These are phyloP conservation scores for Drosophila guanche DNA, from an alignment of 1,140 invertebrate genomes.

Conservation along the genomic window DNA sequence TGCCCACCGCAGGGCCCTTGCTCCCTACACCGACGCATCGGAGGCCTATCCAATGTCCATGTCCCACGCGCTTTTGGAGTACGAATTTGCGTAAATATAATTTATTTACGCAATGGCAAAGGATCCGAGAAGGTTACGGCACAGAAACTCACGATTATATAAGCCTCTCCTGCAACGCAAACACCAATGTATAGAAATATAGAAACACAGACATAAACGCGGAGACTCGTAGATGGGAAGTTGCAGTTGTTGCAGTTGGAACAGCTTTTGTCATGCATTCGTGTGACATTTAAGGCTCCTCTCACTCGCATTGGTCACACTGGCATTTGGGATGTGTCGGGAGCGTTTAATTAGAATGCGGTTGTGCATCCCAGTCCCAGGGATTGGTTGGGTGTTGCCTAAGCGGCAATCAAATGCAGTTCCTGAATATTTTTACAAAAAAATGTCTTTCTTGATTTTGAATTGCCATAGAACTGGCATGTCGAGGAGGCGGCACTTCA, in stretches of 20 bases:
- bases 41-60: slow-evolving; percentile 17
- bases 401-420: neutral
- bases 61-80: slow-evolving; percentile 63
- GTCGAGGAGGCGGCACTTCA: slow-evolving; percentile 43
- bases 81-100: slow-evolving; percentile 82
- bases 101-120: slow-evolving; percentile 78
- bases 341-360: slow-evolving; percentile 77
- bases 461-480: slow-evolving; percentile 11
- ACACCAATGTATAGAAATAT: slow-evolving; percentile 13
- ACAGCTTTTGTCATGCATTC: slow-evolving; percentile 34
- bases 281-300: slow-evolving; percentile 76
- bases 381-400: neutral
- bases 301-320: slow-evolving; percentile 62
- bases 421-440: slow-evolving; percentile 40
- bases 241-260: slow-evolving; percentile 31
- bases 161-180: slow-evolving; percentile 50
- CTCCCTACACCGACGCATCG: neutral
- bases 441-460: slow-evolving; percentile 9
- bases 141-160: slow-evolving; percentile 62
- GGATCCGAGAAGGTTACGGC: slow-evolving; percentile 40
- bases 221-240: slow-evolving; percentile 20
- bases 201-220: slow-evolving; percentile 19
- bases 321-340: slow-evolving; percentile 43
- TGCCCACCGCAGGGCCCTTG: too few relatives aligned
- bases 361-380: slow-evolving; percentile 19